Conservation (phyloP, 2,888 invertebrate genomes). For the Diarsia rubi region DNA sequence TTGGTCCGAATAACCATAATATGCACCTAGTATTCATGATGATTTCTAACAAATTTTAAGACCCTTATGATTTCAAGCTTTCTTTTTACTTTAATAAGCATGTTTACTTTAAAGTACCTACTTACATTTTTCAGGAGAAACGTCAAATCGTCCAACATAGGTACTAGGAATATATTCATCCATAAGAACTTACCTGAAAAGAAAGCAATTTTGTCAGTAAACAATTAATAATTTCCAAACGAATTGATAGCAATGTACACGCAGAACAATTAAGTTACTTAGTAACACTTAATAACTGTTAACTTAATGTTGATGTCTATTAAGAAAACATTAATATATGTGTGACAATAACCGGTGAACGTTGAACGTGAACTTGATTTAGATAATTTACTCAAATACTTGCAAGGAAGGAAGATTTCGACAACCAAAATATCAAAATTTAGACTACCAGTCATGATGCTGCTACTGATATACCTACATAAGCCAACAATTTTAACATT, state of each 20-base stretch:
- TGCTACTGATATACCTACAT: neutral
- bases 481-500: neutral
- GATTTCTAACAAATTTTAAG: neutral
- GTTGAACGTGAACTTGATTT: neutral
- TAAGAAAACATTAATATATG: slow-evolving; percentile 34
- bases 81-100: slow-evolving; percentile 4
- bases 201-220: slow-evolving; percentile 30
- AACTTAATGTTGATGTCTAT: slow-evolving; percentile 14
- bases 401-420: neutral
- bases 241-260: neutral
- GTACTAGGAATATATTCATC: slow-evolving; percentile 13
- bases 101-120: neutral
- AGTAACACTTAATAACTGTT: slow-evolving; percentile 1
- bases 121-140: slow-evolving; percentile 21
- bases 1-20: neutral
- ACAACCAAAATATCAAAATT: neutral
- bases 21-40: neutral
- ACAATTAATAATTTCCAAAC: slow-evolving; percentile 24
- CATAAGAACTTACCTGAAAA: slow-evolving; percentile 53
- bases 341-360: neutral
- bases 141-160: neutral
- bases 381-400: neutral
- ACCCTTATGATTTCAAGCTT: neutral
- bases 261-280: slow-evolving; percentile 15
- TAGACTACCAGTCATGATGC: neutral